phyloP scores from a whole-genome alignment of 2,888 invertebrate genomes.

The Drosophila meridiana region DNA sequence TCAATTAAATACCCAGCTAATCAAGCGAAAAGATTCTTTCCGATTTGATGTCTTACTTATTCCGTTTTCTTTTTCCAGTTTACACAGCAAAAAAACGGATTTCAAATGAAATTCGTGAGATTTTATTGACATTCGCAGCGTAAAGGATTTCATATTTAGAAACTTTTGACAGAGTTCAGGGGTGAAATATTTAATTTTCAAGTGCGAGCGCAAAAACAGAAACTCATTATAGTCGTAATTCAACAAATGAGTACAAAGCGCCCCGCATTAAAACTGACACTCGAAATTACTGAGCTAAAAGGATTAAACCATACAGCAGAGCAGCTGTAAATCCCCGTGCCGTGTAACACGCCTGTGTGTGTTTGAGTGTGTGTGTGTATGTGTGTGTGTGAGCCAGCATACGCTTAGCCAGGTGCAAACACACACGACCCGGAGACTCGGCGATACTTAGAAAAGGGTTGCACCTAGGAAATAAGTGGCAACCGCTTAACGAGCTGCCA shows the following conservation, averaged over 20 bases:
- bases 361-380: not conserved
- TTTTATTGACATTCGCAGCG: constrained; percentile 2
- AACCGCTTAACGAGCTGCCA: constrained; percentile 61
- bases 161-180: not conserved
- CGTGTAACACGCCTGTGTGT: constrained; percentile 54
- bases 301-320: constrained; percentile 66
- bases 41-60: not conserved
- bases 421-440: constrained; percentile 9
- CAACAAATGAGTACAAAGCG: constrained; percentile 59
- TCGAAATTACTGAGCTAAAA: constrained; percentile 64
- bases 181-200: constrained; percentile 8
- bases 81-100: not conserved
- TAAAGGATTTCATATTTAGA: not conserved
- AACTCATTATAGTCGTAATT: constrained; percentile 51
- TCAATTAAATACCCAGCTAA: constrained; percentile 30
- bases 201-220: constrained; percentile 22
- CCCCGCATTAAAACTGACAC: constrained; percentile 59
- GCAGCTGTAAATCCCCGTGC: constrained; percentile 62
- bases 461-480: constrained; percentile 47
- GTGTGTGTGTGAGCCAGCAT: constrained; percentile 37
- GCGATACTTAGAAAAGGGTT: constrained; percentile 43
- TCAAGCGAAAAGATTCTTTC: constrained; percentile 39
- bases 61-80: not conserved
- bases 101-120: not conserved
- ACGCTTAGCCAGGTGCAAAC: constrained; percentile 59